phyloP scores from a whole-genome alignment of 2,797 vertebrate species.

The Bufotes viridis region DNA sequence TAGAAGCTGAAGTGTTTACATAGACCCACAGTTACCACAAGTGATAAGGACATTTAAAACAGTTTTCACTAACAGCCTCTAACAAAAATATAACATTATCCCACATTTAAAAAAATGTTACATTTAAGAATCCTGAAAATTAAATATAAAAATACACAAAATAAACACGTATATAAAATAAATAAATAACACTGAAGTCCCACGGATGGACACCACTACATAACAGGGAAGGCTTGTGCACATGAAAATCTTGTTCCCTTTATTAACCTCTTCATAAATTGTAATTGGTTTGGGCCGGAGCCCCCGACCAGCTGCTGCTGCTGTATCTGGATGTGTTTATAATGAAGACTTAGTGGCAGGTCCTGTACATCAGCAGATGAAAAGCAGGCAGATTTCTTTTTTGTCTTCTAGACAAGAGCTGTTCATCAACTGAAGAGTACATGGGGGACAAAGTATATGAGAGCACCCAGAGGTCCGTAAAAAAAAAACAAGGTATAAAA shows the following conservation, averaged over 20 bases:
- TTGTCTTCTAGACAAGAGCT: conserved; percentile 56
- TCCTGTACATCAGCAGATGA: conserved; percentile 52
- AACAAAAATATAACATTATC: not conserved
- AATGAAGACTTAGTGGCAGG: conserved; percentile 5
- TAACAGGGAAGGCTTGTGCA: not conserved
- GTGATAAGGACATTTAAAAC: not conserved
- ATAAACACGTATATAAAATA: not conserved
- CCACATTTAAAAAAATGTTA: not conserved
- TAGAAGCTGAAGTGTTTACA: not conserved
- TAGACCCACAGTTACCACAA: not conserved
- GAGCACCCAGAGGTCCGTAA: conserved; percentile 28
- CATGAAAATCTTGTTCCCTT: not conserved
- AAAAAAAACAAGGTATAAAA: conserved; percentile 3
- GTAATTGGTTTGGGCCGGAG: not conserved
- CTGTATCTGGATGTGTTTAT: conserved; percentile 25
- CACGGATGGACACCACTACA: conserved; percentile 6
- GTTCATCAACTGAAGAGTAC: conserved; percentile 61
- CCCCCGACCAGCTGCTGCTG: conserved; percentile 49
- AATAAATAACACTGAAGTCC: not conserved
- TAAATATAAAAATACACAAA: too few relatives aligned
- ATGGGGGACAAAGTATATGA: conserved; percentile 49
- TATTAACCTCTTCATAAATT: conserved; percentile 22
- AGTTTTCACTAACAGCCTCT: not conserved
- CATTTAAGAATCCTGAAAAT: too few relatives aligned
- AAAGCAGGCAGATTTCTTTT: conserved; percentile 48